Conservation (phyloP, 2,113 vertebrate genomes). For the Hypanus sabinus region DNA sequence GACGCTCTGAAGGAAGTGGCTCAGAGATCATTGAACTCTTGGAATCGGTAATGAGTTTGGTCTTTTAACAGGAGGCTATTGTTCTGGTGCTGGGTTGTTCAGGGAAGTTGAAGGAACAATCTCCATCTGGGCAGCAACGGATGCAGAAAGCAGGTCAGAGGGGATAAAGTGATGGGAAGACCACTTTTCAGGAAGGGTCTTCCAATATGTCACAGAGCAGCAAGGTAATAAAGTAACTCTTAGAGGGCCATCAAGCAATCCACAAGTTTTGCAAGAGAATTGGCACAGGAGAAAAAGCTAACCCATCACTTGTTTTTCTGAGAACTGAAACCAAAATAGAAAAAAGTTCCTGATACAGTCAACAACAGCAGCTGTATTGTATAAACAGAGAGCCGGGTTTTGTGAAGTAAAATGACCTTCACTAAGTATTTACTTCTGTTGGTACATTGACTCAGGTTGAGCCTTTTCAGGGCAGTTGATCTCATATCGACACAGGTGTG, state of each 20-base stretch:
- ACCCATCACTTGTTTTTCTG: neutral
- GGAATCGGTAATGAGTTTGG: neutral
- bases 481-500: too few species aligned
- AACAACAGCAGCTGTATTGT: slow-evolving; percentile 3
- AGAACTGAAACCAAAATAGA: neutral
- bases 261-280: neutral
- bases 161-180: neutral
- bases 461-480: neutral
- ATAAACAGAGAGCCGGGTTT: neutral
- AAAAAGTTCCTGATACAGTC: neutral
- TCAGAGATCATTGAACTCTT: neutral
- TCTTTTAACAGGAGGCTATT: neutral
- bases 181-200: neutral
- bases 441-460: neutral
- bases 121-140: neutral
- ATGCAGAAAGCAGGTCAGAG: neutral
- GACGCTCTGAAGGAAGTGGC: too few species aligned
- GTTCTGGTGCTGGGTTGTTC: neutral
- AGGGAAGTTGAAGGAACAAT: neutral
- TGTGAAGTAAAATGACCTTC: slow-evolving; percentile 17
- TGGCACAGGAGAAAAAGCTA: too few species aligned
- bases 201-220: neutral
- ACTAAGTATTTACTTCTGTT: neutral
- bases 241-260: neutral
- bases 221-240: neutral